Evolutionary conservation across 2,113 vertebrate species (phyloP), one percentile per base, ranked within the genome.

Genomic region (Channa argus): DNA sequence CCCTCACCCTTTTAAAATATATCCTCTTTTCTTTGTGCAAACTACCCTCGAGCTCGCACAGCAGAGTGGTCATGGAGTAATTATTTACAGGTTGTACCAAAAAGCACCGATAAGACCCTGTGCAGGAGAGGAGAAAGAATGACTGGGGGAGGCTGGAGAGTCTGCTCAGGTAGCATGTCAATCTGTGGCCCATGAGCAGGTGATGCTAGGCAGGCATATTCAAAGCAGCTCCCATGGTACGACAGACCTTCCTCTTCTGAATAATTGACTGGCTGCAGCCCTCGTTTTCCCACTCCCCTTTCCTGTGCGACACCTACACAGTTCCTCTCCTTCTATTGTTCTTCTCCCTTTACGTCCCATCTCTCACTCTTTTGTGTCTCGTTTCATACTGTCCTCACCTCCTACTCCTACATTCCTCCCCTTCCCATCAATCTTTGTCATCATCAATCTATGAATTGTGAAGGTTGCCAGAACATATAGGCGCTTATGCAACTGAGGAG

Each of bases 21-120:
- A 86, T 70, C 75, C 43, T 69, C 37, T 71, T 75, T 65, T 84
- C 80, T 87, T 82, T 87, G 73, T 71, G 75, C 54, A 89, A 89
- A 87, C 83, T 87, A 54, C 6, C 81, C 88, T 71, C 39, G 59
- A 61, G 86, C 82, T 72, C 6, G 8, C 60, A 62, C 72, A 46
- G 84, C 74, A 47, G 75, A 83, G 78, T 71, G 82, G 83, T 75
- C 87, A 82, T n/a, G 64, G 68, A 78, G 86, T 89, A 82, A 84
- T 90, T 89, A 90, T 89, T 83, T 88, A 89, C 84, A 91, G 43
- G 55, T 86, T 84, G 58, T 71, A 70, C 51, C 71, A 63, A 71
- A 83, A 87, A 73, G 71, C 79, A 36, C 78, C 43, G 89, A 90
- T 87, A 86, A 80, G 78, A 49, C 64, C 36, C 37, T 1, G 10